Percentiles rank a stretch among this genome's conserved stretches.
Evolutionary conservation across 2,888 invertebrate genomes (phyloP).

Genomic region (Aspidapion aeneum): DNA sequence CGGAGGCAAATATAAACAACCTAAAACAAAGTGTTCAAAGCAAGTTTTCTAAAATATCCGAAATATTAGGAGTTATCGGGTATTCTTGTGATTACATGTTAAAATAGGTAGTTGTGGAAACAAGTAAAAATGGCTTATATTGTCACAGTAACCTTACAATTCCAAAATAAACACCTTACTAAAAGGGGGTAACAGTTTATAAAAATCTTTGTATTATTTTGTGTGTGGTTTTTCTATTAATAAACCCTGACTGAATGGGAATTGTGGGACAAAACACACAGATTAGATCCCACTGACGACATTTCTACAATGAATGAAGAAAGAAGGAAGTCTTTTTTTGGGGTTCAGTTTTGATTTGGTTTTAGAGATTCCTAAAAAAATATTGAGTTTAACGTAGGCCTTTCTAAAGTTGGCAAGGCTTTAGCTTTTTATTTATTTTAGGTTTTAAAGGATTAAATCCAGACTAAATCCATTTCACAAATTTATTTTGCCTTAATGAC

Average conservation of each 20-base stretch:
- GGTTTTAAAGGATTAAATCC: neutral
- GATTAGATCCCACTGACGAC: neutral
- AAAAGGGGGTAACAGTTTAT: neutral
- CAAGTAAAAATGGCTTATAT: neutral
- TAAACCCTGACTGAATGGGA: neutral
- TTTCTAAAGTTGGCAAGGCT: neutral
- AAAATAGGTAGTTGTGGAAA: too few relatives aligned
- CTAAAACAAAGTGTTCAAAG: too few relatives aligned
- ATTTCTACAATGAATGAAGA: neutral
- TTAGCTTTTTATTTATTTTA: neutral
- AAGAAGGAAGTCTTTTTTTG: neutral
- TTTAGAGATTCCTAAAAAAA: neutral
- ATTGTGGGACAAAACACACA: neutral
- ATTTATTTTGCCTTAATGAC: too few relatives aligned
- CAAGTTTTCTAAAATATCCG: too few relatives aligned
- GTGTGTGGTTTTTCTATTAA: neutral
- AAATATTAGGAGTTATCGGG: too few relatives aligned
- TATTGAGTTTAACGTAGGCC: too few relatives aligned
- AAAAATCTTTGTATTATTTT: neutral
- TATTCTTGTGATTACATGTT: too few relatives aligned
- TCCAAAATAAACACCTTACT: neutral
- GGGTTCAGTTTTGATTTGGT: neutral
- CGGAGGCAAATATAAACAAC: too few relatives aligned
- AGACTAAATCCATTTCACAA: neutral
- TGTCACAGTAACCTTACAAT: neutral